Evolutionary conservation across 2,888 invertebrate genomes (phyloP).

Genomic region (Bembecia ichneumoniformis): DNA sequence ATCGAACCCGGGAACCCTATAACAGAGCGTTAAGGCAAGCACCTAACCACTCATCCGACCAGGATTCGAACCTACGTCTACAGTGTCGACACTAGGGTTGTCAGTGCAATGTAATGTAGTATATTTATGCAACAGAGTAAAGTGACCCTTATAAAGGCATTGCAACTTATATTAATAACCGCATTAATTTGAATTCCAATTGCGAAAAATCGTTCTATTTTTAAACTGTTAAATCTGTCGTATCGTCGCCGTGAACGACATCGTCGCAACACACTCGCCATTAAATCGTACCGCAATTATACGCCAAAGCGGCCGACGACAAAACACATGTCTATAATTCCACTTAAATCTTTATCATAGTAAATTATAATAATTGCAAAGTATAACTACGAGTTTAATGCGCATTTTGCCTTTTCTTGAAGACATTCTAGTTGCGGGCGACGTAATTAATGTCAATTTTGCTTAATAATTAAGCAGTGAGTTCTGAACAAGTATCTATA

Average conservation of each 20-base stretch:
- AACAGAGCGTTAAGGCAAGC: too few relatives aligned
- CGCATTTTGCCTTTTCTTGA: slow-evolving; percentile 32
- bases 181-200: too few relatives aligned
- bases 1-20: too few relatives aligned
- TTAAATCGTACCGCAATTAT: background rate
- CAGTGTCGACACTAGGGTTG: too few relatives aligned
- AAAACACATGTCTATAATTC: slow-evolving; percentile 33
- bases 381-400: slow-evolving; percentile 42
- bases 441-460: slow-evolving; percentile 66
- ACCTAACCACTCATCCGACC: too few relatives aligned
- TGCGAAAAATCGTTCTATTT: too few relatives aligned
- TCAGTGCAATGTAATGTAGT: too few relatives aligned
- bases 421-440: slow-evolving; percentile 59
- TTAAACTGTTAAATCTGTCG: background rate
- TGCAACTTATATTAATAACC: too few relatives aligned
- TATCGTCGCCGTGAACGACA: background rate
- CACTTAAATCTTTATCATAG: slow-evolving; percentile 36
- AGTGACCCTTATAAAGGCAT: too few relatives aligned
- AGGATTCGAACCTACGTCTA: too few relatives aligned
- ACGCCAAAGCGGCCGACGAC: slow-evolving; percentile 28
- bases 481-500: slow-evolving; percentile 25
- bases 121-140: too few relatives aligned
- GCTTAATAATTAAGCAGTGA: slow-evolving; percentile 39
- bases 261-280: background rate
- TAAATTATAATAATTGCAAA: slow-evolving; percentile 52